Evolutionary conservation across 2,113 vertebrate species (phyloP), one percentile per base, ranked within the genome.

Genomic region (Herpailurus yagouaroundi): DNA sequence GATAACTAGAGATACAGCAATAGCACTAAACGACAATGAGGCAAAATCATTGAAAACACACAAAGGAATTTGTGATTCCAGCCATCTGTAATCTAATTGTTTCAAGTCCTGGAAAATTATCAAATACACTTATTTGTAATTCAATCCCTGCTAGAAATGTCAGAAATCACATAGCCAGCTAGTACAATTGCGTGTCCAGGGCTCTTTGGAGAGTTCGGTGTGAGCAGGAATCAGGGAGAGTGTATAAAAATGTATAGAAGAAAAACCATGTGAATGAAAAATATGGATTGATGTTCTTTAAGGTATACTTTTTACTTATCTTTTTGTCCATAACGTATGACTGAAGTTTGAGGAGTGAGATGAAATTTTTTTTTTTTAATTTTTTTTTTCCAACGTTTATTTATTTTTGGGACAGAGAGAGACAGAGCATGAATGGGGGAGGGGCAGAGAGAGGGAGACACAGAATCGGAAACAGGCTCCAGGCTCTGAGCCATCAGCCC

Each of bases 31-130:
- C 87, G 55, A 84, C 55, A 45, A 38, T 21, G 41, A 74, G 5
- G 11, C 27, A 84, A 50, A 94, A 76, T 84, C 55, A 73, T 31
- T 13, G 41, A 71, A 94, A 91, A 90, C 13, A 23, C 21, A 71
- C 18, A n/a, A 18, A 52, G 50, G 81, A 11, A 36, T 63, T 12
- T 16, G 13, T 68, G 29, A 45, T 68, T 80, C 23, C 5, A 57
- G 31, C 33, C 33, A 31, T 71, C 33, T 80, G 48, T 33, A 45
- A 36, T 63, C 60, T 82, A 45, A 76, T 68, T 41, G 71, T 60
- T 91, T 80, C 60, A 79, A 74, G n/a, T 84, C 85, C 85, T 73
- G 50, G 74, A 94, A 95, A 94, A 74, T 13, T 50, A 50, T 84
- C 27, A 79, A 27, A 69, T 79, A 84, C 13, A 41, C 8, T 68